These are phyloP conservation scores for Quadriops clusia DNA, from an alignment of 2,888 invertebrate species.

Conservation along the genomic window DNA sequence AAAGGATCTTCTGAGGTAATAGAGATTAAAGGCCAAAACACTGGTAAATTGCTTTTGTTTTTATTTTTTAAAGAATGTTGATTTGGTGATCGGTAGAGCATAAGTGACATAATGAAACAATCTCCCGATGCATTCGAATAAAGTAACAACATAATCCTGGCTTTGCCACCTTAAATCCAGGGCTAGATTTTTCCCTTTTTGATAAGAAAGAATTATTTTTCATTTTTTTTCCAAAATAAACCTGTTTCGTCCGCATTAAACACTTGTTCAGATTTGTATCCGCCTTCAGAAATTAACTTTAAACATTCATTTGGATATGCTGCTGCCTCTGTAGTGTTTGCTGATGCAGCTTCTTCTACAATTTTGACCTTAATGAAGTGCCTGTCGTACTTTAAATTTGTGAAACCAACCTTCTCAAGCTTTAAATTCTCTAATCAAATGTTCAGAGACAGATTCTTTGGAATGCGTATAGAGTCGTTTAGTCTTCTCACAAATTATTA, in stretches of 20 bases:
- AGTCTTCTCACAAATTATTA: too few species aligned
- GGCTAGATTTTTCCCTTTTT: conserved; percentile 16
- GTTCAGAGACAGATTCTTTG: too few species aligned
- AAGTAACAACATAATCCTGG: conserved; percentile 16
- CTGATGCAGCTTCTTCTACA: conserved; percentile 12
- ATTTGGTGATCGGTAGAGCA: conserved; percentile 19
- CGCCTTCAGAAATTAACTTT: conserved; percentile 12
- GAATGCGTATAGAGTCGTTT: too few species aligned
- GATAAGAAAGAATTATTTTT: conserved; percentile 16
- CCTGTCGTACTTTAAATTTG: conserved; percentile 13
- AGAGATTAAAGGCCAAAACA: conserved; percentile 12
- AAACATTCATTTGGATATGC: conserved; percentile 10
- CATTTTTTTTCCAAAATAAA: conserved; percentile 19
- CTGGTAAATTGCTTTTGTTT: conserved; percentile 12
- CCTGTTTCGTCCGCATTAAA: conserved; percentile 23
- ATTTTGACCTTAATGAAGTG: conserved; percentile 11
- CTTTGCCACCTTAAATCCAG: conserved; percentile 18
- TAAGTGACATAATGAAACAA: conserved; percentile 16
- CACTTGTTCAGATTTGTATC: conserved; percentile 20
- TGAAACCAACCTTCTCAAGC: conserved; percentile 18
- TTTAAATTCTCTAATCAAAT: too few species aligned
- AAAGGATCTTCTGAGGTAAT: conserved; percentile 1
- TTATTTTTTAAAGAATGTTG: conserved; percentile 17
- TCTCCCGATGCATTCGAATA: conserved; percentile 16
- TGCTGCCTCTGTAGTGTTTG: conserved; percentile 12